A percentile compares a stretch with the other conserved stretches of the same genome.
Evolutionary conservation across 2,113 vertebrate genomes (phyloP).

Genomic region (Stigmatopora nigra): DNA sequence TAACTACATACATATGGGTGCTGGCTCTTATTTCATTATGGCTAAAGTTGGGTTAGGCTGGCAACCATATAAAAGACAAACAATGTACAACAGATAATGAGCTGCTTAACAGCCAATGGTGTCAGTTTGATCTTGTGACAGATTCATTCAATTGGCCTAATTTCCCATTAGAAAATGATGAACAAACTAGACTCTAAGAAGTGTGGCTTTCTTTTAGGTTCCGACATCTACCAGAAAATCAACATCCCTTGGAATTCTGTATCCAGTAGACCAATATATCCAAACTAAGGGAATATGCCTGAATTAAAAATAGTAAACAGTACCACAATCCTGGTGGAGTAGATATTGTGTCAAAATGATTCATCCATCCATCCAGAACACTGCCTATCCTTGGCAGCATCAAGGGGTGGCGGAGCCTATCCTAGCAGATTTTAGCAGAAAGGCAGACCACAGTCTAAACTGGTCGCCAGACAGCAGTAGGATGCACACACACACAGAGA

Average conservation of each 20-base stretch:
- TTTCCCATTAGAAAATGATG: not conserved
- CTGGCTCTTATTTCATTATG: not conserved
- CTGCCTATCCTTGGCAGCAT: no score
- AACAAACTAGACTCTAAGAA: not conserved
- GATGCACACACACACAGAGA: no score
- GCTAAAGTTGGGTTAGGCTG: not conserved
- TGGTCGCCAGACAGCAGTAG: no score
- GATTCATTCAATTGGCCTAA: not conserved
- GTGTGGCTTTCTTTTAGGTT: not conserved
- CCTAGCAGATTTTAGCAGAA: no score
- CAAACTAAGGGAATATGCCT: not conserved
- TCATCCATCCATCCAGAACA: no score
- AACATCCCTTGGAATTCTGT: not conserved
- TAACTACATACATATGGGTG: not conserved
- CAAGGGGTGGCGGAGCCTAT: no score
- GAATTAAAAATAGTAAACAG: not conserved
- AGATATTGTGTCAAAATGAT: no score
- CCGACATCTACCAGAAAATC: not conserved
- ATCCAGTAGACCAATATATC: not conserved
- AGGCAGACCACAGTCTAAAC: no score
- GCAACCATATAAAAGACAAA: not conserved
- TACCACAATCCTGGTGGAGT: not conserved
- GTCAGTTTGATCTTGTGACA: not conserved
- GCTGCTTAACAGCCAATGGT: not conserved
- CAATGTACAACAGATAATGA: not conserved